These are phyloP conservation scores for Tricholauxania praeusta DNA, from an alignment of 2,888 invertebrate species.

Conservation along the genomic window DNA sequence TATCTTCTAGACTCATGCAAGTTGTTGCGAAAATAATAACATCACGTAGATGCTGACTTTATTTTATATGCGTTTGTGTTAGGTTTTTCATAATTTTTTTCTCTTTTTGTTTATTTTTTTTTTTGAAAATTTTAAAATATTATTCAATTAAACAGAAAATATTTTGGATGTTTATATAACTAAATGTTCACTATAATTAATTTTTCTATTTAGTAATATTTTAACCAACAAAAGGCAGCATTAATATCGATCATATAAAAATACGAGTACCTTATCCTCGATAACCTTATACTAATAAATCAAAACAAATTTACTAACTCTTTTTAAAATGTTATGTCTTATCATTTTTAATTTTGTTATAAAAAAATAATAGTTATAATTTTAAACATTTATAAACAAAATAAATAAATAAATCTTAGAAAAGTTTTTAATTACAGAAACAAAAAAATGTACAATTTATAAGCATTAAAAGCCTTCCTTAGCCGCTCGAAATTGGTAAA, in stretches of 20 bases:
- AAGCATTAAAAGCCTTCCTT: slow-evolving; percentile 61
- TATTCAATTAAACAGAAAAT: not conserved
- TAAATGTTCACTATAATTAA: not conserved
- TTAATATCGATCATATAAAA: not conserved
- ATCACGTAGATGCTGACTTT: too few relatives aligned
- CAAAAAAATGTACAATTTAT: slow-evolving; percentile 11
- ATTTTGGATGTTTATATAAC: not conserved
- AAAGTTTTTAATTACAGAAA: slow-evolving; percentile 12
- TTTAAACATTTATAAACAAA: not conserved
- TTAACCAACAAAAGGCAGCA: not conserved
- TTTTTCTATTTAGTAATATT: not conserved
- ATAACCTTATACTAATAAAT: not conserved
- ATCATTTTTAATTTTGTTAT: too few relatives aligned
- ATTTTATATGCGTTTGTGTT: too few relatives aligned
- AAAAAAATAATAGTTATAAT: too few relatives aligned
- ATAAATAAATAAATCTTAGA: slow-evolving; percentile 9
- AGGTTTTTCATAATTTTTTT: too few relatives aligned
- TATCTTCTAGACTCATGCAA: slow-evolving; percentile 59
- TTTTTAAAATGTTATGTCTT: too few relatives aligned
- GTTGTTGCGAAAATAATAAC: too few relatives aligned
- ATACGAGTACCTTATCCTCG: too few relatives aligned
- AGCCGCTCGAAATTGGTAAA: slow-evolving; percentile 62
- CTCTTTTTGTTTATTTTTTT: too few relatives aligned
- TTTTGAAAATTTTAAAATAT: not conserved
- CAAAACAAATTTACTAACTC: too few relatives aligned